Evolutionary conservation across 2,888 invertebrate species (phyloP).

Genomic region (Chrysopilus asiliformis): DNA sequence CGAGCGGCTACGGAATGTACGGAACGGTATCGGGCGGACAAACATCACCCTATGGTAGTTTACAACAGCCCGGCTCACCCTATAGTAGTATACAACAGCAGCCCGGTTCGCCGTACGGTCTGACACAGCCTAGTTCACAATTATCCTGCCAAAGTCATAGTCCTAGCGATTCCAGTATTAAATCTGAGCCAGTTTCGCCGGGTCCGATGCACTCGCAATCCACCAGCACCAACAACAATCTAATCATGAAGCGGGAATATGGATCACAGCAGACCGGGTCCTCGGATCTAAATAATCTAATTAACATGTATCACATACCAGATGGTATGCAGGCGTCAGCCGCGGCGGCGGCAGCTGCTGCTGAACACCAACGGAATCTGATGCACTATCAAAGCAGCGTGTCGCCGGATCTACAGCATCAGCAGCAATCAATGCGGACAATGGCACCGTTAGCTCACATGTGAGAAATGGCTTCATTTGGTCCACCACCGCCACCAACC

Average conservation of each 20-base stretch:
- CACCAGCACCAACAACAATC: conserved; percentile 39
- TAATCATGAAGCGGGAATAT: conserved; percentile 59
- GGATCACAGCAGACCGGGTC: conserved; percentile 35
- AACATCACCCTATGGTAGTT: conserved; percentile 60
- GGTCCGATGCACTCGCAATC: conserved; percentile 41
- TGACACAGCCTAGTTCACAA: conserved; percentile 50
- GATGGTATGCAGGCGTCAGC: conserved; percentile 45
- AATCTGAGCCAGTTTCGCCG: conserved; percentile 78
- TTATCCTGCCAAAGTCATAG: conserved; percentile 60
- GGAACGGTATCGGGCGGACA: conserved; percentile 51
- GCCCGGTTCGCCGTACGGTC: conserved; percentile 47
- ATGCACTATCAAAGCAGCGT: conserved; percentile 34
- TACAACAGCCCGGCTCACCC: conserved; percentile 56
- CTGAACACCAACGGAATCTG: conserved; percentile 30
- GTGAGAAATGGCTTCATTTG: conserved; percentile 36
- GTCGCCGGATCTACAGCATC: conserved; percentile 33
- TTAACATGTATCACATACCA: conserved; percentile 54
- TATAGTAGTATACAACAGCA: conserved; percentile 36
- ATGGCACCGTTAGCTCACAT: conserved; percentile 38
- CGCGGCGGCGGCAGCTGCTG: conserved; percentile 27
- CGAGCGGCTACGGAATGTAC: conserved; percentile 58
- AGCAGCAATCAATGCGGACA: conserved; percentile 34
- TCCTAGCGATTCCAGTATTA: conserved; percentile 77
- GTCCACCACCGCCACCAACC: conserved; percentile 12
- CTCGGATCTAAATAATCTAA: conserved; percentile 49